Percentiles rank a stretch among this genome's conserved stretches.
phyloP scores from a whole-genome alignment of 2,888 invertebrate species.

The Psococerastis gibbosa region DNA sequence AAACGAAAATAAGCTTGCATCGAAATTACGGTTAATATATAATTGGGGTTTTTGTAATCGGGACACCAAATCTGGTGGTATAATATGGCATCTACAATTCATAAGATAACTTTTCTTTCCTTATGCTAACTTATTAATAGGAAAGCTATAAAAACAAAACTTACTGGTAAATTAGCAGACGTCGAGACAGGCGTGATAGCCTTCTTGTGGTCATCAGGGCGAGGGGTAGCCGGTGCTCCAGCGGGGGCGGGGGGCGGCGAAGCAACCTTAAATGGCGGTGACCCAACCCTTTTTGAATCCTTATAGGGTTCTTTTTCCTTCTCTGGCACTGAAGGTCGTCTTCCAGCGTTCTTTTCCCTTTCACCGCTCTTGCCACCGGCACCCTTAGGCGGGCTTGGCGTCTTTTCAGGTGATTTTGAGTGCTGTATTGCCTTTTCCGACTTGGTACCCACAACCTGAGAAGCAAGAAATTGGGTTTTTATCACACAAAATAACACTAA shows the following conservation, averaged over 20 bases:
- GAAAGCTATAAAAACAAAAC: too few species aligned
- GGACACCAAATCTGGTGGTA: too few species aligned
- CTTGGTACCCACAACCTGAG: background rate
- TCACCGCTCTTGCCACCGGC: too few species aligned
- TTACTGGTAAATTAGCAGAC: slow-evolving; percentile 11
- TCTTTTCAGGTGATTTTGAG: background rate
- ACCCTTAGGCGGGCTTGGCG: background rate
- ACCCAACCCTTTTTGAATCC: background rate
- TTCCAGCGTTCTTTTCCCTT: background rate
- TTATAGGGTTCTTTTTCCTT: background rate
- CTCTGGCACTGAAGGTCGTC: background rate
- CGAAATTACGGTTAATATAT: too few species aligned
- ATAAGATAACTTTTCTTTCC: too few species aligned
- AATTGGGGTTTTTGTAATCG: slow-evolving; percentile 15
- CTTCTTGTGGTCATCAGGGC: background rate
- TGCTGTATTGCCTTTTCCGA: background rate
- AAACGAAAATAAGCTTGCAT: background rate
- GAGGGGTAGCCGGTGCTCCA: too few species aligned
- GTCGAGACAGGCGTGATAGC: slow-evolving; percentile 7
- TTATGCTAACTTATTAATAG: too few species aligned
- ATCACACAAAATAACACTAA: too few species aligned
- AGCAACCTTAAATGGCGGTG: background rate
- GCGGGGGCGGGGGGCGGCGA: slow-evolving; percentile 13
- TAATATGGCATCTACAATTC: background rate
- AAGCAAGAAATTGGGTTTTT: too few species aligned